phyloP scores from a whole-genome alignment of 1,140 invertebrate genomes.

The Zaprionus tsacasi region DNA sequence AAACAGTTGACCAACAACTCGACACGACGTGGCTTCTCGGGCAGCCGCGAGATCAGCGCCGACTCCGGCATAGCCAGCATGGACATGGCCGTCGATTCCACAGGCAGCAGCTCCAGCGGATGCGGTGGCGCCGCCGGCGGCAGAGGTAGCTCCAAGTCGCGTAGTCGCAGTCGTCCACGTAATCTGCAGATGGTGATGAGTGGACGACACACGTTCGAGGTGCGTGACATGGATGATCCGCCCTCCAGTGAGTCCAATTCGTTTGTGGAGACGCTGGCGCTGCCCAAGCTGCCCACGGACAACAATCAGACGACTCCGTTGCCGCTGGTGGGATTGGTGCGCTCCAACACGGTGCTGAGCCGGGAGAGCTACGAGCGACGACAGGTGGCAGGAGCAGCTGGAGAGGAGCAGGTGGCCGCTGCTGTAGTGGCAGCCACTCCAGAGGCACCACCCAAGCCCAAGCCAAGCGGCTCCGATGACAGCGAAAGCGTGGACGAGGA shows the following conservation, averaged over 20 bases:
- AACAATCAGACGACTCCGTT: constrained; percentile 85
- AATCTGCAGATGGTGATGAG: constrained; percentile 86
- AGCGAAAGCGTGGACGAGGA: constrained; percentile 82
- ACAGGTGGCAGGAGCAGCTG: constrained; percentile 25
- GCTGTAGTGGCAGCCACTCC: not conserved
- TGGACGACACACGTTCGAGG: constrained; percentile 87
- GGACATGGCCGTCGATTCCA: constrained; percentile 84
- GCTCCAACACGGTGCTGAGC: constrained; percentile 80
- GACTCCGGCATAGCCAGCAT: constrained; percentile 88
- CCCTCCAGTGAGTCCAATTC: constrained; percentile 86
- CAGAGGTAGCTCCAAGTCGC: constrained; percentile 68
- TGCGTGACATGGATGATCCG: constrained; percentile 86
- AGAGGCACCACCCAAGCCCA: constrained; percentile 30
- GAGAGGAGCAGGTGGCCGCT: constrained; percentile 6
- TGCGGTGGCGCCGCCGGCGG: constrained; percentile 69
- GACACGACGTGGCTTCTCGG: constrained; percentile 84
- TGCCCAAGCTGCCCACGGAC: constrained; percentile 86
- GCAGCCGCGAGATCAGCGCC: constrained; percentile 85
- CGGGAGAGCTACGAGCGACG: constrained; percentile 71
- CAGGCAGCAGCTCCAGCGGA: constrained; percentile 58
- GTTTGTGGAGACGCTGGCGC: constrained; percentile 86
- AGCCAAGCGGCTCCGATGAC: constrained; percentile 61
- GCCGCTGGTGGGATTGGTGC: constrained; percentile 70
- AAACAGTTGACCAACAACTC: constrained; percentile 89
- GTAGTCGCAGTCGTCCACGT: constrained; percentile 84